Conservation (phyloP, 2,113 vertebrate genomes). For the Anoura caudifer region DNA sequence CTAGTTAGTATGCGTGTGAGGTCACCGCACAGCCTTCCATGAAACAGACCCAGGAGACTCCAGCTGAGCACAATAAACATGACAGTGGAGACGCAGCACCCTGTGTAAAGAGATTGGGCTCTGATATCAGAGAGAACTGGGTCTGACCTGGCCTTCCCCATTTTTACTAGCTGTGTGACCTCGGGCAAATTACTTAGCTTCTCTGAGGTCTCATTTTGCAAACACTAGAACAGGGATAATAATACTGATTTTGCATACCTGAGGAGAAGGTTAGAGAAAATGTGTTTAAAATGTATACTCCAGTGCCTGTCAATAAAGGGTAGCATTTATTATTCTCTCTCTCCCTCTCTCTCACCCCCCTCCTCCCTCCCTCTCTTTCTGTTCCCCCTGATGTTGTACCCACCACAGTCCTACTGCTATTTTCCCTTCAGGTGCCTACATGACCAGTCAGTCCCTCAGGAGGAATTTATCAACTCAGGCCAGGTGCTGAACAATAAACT, state of each 20-base stretch:
- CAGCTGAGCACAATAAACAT: not conserved
- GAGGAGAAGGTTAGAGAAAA: not conserved
- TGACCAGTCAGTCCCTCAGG: not conserved
- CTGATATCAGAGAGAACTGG: not conserved
- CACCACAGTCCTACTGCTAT: not conserved
- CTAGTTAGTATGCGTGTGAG: not conserved
- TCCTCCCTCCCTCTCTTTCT: not conserved
- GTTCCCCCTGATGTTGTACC: not conserved
- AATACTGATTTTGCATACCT: not conserved
- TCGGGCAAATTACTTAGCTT: not conserved
- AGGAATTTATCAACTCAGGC: conserved; percentile 50
- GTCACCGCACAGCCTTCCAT: not conserved
- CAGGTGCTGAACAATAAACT: conserved; percentile 56
- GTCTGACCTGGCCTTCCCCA: not conserved
- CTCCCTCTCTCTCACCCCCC: not conserved
- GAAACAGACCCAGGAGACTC: not conserved
- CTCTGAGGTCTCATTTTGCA: not conserved
- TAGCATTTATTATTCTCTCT: not conserved
- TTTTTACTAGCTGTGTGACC: not conserved
- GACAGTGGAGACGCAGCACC: not conserved
- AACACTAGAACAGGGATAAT: not conserved
- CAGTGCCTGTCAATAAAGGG: not conserved
- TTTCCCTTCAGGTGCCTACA: not conserved
- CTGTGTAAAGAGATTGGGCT: not conserved
- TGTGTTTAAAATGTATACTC: not conserved